Conservation (phyloP, 2,888 invertebrate genomes). For the Dynastes maya region DNA sequence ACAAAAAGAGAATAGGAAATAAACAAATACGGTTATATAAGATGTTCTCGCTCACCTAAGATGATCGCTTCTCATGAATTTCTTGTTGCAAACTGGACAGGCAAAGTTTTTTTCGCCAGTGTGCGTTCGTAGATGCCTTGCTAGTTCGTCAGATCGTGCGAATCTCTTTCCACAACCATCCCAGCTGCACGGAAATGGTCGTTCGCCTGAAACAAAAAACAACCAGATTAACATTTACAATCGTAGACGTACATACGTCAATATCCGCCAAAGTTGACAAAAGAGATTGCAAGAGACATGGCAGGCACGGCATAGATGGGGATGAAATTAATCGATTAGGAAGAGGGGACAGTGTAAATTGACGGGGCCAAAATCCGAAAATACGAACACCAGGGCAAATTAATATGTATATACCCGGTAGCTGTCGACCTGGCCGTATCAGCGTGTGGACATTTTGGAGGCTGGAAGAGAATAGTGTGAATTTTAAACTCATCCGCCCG, state of each 20-base stretch:
- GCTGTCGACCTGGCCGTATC: background rate
- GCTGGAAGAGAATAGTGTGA: background rate
- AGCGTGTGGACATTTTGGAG: background rate
- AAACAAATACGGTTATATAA: too few species aligned
- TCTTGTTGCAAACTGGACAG: conserved; percentile 77
- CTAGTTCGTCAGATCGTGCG: conserved; percentile 78
- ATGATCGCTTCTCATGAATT: conserved; percentile 79
- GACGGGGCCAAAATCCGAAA: background rate
- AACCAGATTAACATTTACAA: conserved; percentile 15
- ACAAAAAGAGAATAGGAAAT: too few species aligned
- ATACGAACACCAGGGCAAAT: background rate
- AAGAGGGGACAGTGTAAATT: background rate
- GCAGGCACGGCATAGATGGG: too few species aligned
- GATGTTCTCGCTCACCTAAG: conserved; percentile 70
- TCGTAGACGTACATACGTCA: background rate
- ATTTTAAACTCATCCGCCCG: background rate
- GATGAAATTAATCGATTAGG: background rate
- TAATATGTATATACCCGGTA: background rate
- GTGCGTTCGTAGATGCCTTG: conserved; percentile 77
- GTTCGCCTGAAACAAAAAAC: conserved; percentile 72
- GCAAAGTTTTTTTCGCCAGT: conserved; percentile 79
- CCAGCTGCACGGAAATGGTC: conserved; percentile 78
- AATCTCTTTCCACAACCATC: conserved; percentile 77
- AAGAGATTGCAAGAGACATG: background rate
- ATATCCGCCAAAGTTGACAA: background rate